Base-by-base conservation (phyloP, 2,888 invertebrate species). In the Andrena camellia region DNA sequence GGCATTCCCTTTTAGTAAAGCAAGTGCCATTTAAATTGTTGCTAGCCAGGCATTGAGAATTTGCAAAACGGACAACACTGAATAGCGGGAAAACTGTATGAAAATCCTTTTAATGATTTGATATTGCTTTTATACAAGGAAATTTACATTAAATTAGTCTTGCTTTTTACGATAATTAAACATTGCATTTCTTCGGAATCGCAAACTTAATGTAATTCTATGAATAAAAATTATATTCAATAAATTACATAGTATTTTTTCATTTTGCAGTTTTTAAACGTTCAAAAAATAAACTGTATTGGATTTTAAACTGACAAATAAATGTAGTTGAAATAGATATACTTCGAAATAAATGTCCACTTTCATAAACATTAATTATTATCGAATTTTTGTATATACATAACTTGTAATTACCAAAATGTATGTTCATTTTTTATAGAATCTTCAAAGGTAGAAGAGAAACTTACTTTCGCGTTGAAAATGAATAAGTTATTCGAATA, bases 51-150 rank as follows among this genome's bases (percentile, higher is more conserved):
- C 97, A 97, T 42, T 96, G 95, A 2, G 96, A 95, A 93, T 97
- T 97, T 63, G 96, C 96, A 93, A 97, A 97, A 64, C 97, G 95
- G n/a, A 97, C 97, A 68, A 97, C 96, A 84, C 97, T 96, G 87
- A 96, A 96, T 90, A 97, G 96, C 3, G 97, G 96, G 90, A 97
- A 97, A 94, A 95, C 96, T 96, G 89, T 8, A 91, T 88, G 81
- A 81, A 89, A 81, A 84, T 86, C 20, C 70, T 33, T 50, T 60
- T n/a, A 57, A 29, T 62, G 17, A 63, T 52, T 64, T 82, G 0
- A 60, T 35, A 13, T 59, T 6, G 57, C 26, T 48, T 31, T 42
- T 31, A 31, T 31, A 67, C 29, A 54, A 57, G 4, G 10, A 48
- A 29, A 33, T 29, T 54, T 70, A 71, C 26, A 52, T 52, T 52